Conservation (phyloP, 2,113 vertebrate species). For the Hypomesus transpacificus region DNA sequence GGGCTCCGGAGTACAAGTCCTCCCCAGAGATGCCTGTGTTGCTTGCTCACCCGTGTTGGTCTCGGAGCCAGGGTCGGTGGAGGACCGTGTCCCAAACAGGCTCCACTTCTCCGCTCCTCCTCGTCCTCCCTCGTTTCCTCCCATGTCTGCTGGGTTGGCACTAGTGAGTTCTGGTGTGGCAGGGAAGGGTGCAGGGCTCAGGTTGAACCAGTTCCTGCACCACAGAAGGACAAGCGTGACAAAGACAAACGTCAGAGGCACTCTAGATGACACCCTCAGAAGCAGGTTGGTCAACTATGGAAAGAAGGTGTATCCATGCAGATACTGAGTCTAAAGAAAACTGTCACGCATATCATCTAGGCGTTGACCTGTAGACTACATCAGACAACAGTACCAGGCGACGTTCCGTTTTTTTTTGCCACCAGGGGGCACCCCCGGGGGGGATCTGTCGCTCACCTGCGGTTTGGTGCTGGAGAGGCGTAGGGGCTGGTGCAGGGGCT, state of each 20-base stretch:
- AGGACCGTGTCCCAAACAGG: constrained; percentile 84
- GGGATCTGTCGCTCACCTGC: constrained; percentile 68
- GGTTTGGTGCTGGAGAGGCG: constrained; percentile 80
- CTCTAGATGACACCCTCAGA: not conserved
- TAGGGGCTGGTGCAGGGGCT: constrained; percentile 82
- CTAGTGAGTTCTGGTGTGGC: constrained; percentile 64
- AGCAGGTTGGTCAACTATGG: no score
- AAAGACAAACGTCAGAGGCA: not conserved
- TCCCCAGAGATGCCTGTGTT: not conserved
- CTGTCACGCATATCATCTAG: no score
- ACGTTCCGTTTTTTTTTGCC: no score
- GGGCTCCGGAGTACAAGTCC: no score
- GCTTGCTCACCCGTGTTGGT: constrained; percentile 57
- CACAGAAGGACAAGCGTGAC: not conserved
- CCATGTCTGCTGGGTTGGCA: constrained; percentile 68
- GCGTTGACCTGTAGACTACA: no score
- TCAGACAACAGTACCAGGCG: no score
- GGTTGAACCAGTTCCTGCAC: constrained; percentile 83
- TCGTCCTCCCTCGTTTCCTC: constrained; percentile 73
- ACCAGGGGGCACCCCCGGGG: no score
- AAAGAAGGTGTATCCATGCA: no score
- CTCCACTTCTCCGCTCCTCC: constrained; percentile 79
- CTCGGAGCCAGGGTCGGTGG: constrained; percentile 80
- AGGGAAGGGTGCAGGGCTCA: constrained; percentile 73
- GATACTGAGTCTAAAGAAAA: no score